Conservation (phyloP, 2,888 invertebrate genomes). For the Eremobia ochroleuca region DNA sequence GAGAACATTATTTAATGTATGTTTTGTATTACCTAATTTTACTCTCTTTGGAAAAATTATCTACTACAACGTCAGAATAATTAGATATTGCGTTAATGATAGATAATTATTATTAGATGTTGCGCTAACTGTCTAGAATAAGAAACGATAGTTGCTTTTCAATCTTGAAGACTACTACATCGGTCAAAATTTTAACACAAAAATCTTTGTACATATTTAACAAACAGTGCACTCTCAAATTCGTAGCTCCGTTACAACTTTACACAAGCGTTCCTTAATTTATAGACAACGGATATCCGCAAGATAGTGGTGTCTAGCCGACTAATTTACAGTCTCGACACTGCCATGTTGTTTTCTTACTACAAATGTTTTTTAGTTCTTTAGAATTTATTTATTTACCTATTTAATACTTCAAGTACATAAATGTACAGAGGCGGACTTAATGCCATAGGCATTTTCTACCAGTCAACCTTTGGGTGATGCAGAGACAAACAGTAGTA, state of each 20-base stretch:
- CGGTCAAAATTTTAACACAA: not conserved
- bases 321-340: constrained; percentile 64
- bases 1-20: not conserved
- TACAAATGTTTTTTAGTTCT: constrained; percentile 26
- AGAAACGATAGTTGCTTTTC: no score
- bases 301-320: constrained; percentile 81
- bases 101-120: no score
- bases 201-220: not conserved
- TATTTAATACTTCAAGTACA: no score
- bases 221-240: constrained; percentile 61
- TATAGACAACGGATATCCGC: constrained; percentile 87
- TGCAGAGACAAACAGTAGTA: no score
- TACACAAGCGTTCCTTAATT: constrained; percentile 80
- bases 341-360: constrained; percentile 45
- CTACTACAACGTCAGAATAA: not conserved
- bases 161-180: not conserved
- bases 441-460: no score
- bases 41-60: no score
- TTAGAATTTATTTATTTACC: no score
- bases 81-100: not conserved
- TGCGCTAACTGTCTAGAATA: not conserved
- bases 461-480: no score
- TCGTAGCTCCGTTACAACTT: constrained; percentile 70
- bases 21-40: not conserved
- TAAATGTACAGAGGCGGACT: no score